Percentiles rank a stretch among this genome's conserved stretches.
phyloP scores from a whole-genome alignment of 2,113 vertebrate species.

The Galeopterus variegatus region DNA sequence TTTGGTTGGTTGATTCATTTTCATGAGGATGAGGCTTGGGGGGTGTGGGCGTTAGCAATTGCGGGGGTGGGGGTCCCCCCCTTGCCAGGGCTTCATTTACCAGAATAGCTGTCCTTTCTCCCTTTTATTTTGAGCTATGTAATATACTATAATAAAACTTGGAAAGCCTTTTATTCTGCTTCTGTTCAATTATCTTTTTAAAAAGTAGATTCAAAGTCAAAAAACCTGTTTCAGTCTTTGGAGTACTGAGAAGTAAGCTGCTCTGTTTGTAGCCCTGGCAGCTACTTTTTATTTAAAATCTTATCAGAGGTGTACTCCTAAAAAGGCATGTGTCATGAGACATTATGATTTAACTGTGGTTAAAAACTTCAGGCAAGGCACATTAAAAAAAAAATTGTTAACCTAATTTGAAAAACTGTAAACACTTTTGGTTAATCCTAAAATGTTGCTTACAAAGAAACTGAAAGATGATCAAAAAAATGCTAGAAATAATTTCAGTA shows the following conservation, averaged over 20 bases:
- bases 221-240: conserved; percentile 20
- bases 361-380: conserved; percentile 34
- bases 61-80: fast-evolving
- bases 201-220: background rate
- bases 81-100: background rate
- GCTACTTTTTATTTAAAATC: conserved; percentile 8
- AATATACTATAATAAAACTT: background rate
- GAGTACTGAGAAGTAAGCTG: background rate
- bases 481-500: conserved; percentile 42
- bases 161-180: conserved; percentile 25
- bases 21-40: background rate
- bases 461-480: background rate
- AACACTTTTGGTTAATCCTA: background rate
- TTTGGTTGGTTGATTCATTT: background rate
- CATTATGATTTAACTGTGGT: conserved; percentile 19
- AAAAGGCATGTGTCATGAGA: background rate
- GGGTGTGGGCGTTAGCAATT: background rate
- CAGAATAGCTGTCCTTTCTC: background rate
- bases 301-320: background rate
- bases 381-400: conserved; percentile 60
- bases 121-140: background rate
- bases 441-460: conserved; percentile 46
- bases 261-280: background rate
- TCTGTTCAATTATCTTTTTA: background rate
- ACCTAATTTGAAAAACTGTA: conserved; percentile 46